These are phyloP conservation scores for Bruchidius siliquastri DNA, from an alignment of 2,888 invertebrate species.

Conservation along the genomic window DNA sequence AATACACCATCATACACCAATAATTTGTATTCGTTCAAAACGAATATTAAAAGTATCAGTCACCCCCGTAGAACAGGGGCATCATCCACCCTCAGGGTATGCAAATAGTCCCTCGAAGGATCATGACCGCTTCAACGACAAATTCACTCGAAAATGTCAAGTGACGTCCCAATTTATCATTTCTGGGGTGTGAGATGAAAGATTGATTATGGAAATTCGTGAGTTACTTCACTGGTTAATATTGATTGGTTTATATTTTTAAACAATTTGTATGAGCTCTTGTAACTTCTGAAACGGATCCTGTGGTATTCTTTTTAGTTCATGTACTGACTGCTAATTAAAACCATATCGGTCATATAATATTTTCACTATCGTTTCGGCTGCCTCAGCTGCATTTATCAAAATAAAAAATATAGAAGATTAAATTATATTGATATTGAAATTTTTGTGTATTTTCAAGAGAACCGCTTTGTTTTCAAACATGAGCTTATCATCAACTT, in stretches of 20 bases:
- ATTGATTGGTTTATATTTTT: not conserved
- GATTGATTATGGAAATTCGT: not conserved
- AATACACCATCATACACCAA: not conserved
- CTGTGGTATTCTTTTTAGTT: no score
- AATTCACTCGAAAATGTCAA: conserved; percentile 37
- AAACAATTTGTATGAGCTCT: no score
- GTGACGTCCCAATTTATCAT: conserved; percentile 36
- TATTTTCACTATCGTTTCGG: no score
- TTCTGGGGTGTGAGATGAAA: not conserved
- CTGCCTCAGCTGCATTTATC: no score
- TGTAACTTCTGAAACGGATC: no score
- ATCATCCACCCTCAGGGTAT: conserved; percentile 3
- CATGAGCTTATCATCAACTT: no score
- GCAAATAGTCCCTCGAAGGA: conserved; percentile 8
- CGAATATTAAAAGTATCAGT: not conserved
- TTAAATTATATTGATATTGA: no score
- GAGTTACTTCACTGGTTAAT: not conserved
- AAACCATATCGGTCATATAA: no score
- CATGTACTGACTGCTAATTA: no score
- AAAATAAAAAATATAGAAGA: no score
- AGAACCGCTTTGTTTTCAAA: no score
- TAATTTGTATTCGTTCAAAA: not conserved
- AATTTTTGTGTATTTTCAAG: no score
- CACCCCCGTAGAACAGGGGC: not conserved
- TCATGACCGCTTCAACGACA: conserved; percentile 23